phyloP scores from a whole-genome alignment of 1,140 invertebrate species.

The Proctacanthus coquilletti region DNA sequence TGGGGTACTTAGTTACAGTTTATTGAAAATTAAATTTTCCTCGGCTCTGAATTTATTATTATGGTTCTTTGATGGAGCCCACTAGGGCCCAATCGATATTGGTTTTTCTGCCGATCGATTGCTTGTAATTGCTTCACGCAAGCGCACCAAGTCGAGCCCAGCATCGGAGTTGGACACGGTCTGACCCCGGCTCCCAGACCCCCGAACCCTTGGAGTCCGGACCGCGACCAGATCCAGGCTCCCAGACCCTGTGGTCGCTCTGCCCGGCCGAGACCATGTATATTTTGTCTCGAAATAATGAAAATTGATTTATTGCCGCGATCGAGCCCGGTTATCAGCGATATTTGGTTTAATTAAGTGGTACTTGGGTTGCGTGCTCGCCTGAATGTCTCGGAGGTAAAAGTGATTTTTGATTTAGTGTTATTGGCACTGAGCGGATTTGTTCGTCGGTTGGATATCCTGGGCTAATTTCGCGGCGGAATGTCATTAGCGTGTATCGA shows the following conservation, averaged over 20 bases:
- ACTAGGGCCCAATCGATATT: no score
- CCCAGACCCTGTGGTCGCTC: neutral
- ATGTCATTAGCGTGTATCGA: constrained; percentile 1
- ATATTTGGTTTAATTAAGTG: constrained; percentile 2
- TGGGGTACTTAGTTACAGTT: no score
- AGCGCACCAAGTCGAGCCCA: neutral
- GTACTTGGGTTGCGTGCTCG: neutral
- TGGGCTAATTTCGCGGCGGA: neutral
- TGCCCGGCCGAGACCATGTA: neutral
- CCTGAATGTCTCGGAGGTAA: constrained; percentile 1
- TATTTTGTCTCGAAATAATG: neutral
- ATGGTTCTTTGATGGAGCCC: no score
- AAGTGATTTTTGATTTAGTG: constrained; percentile 2
- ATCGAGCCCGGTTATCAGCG: neutral
- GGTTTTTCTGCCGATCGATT: neutral
- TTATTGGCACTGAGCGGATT: constrained; percentile 1
- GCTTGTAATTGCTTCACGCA: constrained; percentile 1
- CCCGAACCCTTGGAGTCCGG: neutral
- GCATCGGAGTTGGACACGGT: no score
- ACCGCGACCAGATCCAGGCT: neutral
- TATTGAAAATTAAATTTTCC: no score
- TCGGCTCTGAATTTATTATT: no score
- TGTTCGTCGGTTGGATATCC: no score
- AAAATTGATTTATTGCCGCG: constrained; percentile 1
- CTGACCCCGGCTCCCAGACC: no score